phyloP scores from a whole-genome alignment of 2,113 vertebrate species.

The Empidonax alnorum region DNA sequence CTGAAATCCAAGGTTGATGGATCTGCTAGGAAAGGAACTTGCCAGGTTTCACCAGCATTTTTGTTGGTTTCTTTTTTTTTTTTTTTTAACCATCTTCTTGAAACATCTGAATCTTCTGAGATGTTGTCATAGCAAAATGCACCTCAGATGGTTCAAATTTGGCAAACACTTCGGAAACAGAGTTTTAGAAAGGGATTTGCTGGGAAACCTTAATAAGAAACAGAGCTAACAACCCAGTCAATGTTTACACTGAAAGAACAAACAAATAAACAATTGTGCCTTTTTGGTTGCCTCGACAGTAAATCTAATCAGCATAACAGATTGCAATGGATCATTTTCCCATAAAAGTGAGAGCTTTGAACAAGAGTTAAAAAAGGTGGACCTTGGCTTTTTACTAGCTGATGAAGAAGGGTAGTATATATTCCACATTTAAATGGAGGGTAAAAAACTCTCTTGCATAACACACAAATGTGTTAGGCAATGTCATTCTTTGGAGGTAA shows the following conservation, averaged over 20 bases:
- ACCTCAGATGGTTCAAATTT: conserved; percentile 64
- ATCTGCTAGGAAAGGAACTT: not conserved
- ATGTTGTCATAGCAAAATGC: conserved; percentile 53
- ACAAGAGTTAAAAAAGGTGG: conserved; percentile 23
- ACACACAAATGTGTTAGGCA: not conserved
- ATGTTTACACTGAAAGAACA: conserved; percentile 48
- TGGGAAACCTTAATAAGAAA: conserved; percentile 61
- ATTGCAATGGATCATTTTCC: conserved; percentile 43
- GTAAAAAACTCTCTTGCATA: not conserved
- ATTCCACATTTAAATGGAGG: not conserved
- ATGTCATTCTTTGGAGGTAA: not conserved
- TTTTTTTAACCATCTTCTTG: not conserved
- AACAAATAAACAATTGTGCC: conserved; percentile 66
- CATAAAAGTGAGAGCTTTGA: not conserved
- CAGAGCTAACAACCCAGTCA: conserved; percentile 42
- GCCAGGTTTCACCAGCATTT: conserved; percentile 13
- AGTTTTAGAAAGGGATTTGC: conserved; percentile 32
- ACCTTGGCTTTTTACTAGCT: not conserved
- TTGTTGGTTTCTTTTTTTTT: not conserved
- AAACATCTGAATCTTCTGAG: conserved; percentile 41
- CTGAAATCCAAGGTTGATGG: not conserved
- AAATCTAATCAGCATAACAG: conserved; percentile 54
- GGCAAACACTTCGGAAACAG: conserved; percentile 35
- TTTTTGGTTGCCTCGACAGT: conserved; percentile 55
- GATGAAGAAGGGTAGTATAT: not conserved